Conservation (phyloP, 2,888 invertebrate genomes). For the Hyles lineata region DNA sequence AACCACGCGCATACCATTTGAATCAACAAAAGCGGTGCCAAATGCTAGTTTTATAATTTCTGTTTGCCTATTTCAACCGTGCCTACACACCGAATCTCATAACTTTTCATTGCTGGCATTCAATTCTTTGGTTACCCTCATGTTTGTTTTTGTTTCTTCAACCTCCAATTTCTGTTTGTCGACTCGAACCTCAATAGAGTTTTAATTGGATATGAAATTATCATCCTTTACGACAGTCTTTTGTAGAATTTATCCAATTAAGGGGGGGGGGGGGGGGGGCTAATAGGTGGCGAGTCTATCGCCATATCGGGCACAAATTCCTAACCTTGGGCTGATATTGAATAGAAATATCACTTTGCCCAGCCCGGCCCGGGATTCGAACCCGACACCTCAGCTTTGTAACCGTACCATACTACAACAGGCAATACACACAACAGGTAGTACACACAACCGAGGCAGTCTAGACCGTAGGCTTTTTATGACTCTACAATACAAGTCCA, state of each 20-base stretch:
- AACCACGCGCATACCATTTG: conserved; percentile 59
- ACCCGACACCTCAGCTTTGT: no score
- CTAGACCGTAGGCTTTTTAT: no score
- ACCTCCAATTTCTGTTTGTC: neutral
- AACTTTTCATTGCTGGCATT: conserved; percentile 58
- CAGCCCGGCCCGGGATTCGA: no score
- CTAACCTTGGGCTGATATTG: no score
- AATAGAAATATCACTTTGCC: no score
- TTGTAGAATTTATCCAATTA: neutral
- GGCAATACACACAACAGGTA: no score
- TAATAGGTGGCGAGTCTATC: no score
- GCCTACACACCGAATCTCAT: conserved; percentile 64
- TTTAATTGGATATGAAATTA: neutral
- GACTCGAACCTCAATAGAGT: neutral
- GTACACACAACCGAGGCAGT: no score
- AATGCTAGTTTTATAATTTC: conserved; percentile 69
- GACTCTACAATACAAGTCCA: no score
- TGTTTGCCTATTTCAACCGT: conserved; percentile 58
- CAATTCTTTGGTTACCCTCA: conserved; percentile 46
- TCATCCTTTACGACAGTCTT: neutral
- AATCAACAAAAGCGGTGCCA: conserved; percentile 62
- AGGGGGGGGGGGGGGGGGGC: no score
- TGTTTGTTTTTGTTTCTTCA: neutral
- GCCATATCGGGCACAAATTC: no score
- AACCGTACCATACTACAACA: no score